Conservation (phyloP, 1,140 invertebrate species). For the Philotrypesis tridentata region DNA sequence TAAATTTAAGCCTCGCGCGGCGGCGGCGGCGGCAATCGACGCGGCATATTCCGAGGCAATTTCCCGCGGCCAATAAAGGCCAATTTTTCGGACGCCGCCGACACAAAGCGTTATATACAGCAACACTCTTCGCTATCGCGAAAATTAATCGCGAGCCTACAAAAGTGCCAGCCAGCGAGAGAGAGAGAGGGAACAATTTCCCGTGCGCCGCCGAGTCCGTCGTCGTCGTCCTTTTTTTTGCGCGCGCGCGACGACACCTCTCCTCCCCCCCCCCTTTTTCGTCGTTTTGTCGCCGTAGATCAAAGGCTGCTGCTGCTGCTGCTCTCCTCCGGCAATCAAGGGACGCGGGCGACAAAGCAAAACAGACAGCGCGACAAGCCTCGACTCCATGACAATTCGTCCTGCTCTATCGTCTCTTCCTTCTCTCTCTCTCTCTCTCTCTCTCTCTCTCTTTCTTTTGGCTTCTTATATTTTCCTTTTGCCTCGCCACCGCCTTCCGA, state of each 20-base stretch:
- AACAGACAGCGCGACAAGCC: conserved; percentile 5
- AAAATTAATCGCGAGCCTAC: conserved; percentile 31
- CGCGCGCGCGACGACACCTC: background rate
- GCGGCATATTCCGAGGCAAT: conserved; percentile 21
- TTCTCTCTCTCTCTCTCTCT: background rate
- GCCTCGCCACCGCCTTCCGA: conserved; percentile 13
- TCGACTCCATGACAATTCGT: conserved; percentile 2
- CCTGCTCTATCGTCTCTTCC: background rate
- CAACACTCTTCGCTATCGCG: conserved; percentile 3
- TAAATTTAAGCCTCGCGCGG: background rate
- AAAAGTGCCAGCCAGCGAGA: background rate
- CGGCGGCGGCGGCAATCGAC: background rate
- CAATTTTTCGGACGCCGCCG: conserved; percentile 23
- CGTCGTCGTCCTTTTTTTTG: background rate
- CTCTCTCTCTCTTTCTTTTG: conserved; percentile 38
- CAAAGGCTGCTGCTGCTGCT: background rate
- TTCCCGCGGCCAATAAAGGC: conserved; percentile 15
- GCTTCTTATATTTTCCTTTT: conserved; percentile 47
- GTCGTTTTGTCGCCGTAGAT: conserved; percentile 21
- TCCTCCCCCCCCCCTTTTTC: too few relatives aligned
- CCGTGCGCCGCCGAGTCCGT: background rate
- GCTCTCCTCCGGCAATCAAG: background rate
- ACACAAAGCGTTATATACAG: background rate
- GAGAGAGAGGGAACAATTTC: background rate
- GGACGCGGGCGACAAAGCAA: conserved; percentile 13